Conservation (phyloP, 2,888 invertebrate genomes). For the Ceriagrion tenellum region DNA sequence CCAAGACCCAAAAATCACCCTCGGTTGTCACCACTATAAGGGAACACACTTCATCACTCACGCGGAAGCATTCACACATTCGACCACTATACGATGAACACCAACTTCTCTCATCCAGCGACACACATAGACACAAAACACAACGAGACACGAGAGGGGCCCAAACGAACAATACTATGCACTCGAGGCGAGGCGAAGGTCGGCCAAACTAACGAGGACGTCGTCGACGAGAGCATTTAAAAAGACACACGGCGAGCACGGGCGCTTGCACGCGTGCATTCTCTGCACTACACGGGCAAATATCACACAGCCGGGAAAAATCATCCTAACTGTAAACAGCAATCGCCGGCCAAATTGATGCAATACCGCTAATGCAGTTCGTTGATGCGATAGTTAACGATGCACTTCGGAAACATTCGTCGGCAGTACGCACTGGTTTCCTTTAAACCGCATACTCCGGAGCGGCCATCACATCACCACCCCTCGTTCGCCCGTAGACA, state of each 20-base stretch:
- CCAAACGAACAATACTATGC: background rate
- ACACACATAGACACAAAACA: background rate
- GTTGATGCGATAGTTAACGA: background rate
- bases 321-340: background rate
- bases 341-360: background rate
- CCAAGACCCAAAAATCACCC: background rate
- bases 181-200: background rate
- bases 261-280: background rate
- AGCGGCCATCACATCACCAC: constrained; percentile 27
- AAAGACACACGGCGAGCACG: background rate
- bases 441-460: constrained; percentile 1
- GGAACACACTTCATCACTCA: background rate
- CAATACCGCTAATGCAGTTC: background rate
- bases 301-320: background rate
- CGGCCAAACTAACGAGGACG: background rate
- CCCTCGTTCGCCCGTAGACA: background rate
- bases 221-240: background rate
- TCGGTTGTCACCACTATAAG: background rate
- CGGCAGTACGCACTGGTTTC: background rate
- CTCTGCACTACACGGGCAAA: background rate
- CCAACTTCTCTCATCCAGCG: background rate
- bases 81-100: background rate
- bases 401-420: background rate
- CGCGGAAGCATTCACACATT: background rate
- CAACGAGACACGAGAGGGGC: background rate